Evolutionary conservation across 2,797 vertebrate species (phyloP), one percentile per base, ranked within the genome.

Genomic region (Coccyzus lansbergi): DNA sequence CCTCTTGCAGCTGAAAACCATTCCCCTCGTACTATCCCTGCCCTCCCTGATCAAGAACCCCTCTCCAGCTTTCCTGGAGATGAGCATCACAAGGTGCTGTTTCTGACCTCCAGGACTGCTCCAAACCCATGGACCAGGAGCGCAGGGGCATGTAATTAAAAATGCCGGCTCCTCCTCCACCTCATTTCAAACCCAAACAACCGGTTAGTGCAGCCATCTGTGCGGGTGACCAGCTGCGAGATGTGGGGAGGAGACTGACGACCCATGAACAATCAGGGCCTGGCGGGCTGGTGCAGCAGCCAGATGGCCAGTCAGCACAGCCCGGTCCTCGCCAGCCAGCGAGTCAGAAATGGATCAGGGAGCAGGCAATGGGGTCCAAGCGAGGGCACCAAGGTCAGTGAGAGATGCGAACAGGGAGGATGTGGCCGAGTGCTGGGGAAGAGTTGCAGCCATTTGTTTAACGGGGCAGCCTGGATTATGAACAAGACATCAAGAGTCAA

Each of bases 181-280:
- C 86, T 84, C 62, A 55, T 86, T 92, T 58, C n/a, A 78, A 83
- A 53, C 34, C 65, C 42, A 55, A 21, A 24, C 59, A n/a, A 48
- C 10, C 48, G 56, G 59, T 70, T 71, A 67, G 67, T 6, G 3
- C 34, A 33, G 71, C 93, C 92, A 95, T 92, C 92, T 95, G 92
- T 38, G 36, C 22, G 78, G 52, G 78, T 1, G 12, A 84, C 83
- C 92, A 92, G 90, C 92, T 95, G 94, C 94, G 86, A 94, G 86
- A 68, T 5, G 15, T 15, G 55, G 92, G 67, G 29, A 36, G 67
- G 55, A 87, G 77, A 55, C 64, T 91, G 94, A 67, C 8, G 5
- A 86, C 79, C 70, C 91, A 91, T 7, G 3, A 83, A 87, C 87
- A 86, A 78, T 6, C 34, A 18, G 0, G 0, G 84, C 62, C 67